Conservation (phyloP, 2,888 invertebrate genomes). For the Leptothorax acervorum region DNA sequence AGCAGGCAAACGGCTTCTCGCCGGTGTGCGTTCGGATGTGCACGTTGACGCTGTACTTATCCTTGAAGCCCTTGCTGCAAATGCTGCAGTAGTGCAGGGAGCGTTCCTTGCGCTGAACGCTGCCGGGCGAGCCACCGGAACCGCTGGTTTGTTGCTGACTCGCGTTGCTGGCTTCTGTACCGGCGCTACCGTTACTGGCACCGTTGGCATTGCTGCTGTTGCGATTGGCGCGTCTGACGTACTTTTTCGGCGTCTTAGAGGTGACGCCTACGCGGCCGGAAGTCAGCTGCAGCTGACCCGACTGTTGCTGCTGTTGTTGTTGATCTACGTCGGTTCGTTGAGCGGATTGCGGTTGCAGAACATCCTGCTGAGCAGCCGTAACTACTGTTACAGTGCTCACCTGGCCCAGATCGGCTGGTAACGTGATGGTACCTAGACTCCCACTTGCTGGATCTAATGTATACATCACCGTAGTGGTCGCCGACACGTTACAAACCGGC, state of each 20-base stretch:
- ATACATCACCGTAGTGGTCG: conserved; percentile 84
- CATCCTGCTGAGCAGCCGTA: conserved; percentile 80
- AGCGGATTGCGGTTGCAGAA: conserved; percentile 79
- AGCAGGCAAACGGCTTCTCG: conserved; percentile 98
- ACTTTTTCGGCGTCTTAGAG: conserved; percentile 89
- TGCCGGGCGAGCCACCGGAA: conserved; percentile 84
- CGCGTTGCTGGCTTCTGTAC: conserved; percentile 48
- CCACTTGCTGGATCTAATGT: conserved; percentile 84
- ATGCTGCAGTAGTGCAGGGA: conserved; percentile 97
- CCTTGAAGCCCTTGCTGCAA: conserved; percentile 97
- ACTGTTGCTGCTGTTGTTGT: conserved; percentile 86
- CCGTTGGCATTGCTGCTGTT: conserved; percentile 78
- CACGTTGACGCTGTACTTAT: conserved; percentile 98
- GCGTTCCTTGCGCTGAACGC: conserved; percentile 92
- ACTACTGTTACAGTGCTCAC: conserved; percentile 84
- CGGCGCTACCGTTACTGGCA: conserved; percentile 70
- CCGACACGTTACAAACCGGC: conserved; percentile 85
- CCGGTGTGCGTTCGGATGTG: conserved; percentile 99
- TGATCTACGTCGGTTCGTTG: conserved; percentile 85
- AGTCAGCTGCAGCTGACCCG: conserved; percentile 86
- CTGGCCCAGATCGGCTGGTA: conserved; percentile 83
- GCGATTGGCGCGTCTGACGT: conserved; percentile 89
- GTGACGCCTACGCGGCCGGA: conserved; percentile 88
- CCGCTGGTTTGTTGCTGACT: conserved; percentile 79
- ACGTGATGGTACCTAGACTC: conserved; percentile 83